Base-by-base conservation (phyloP, 2,113 vertebrate genomes). In the Chauna torquata region DNA sequence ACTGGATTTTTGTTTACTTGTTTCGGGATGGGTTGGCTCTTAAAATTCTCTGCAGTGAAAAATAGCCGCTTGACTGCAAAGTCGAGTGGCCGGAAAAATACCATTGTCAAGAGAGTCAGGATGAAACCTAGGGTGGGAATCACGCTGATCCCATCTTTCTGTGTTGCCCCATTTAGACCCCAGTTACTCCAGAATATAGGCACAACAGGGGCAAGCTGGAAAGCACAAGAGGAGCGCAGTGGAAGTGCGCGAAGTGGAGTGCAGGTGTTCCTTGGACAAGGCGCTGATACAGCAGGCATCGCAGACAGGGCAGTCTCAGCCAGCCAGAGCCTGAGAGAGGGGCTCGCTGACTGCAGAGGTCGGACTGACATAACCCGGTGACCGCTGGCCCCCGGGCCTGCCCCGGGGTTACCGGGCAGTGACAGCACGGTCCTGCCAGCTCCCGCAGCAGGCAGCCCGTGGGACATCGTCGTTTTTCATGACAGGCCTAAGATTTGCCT, bases 401-500 rank as follows among this genome's bases (percentile, higher is more conserved):
- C 62, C 40, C 38, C 42, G 62, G 40, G 16, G 27, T 65, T 40
- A 42, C 27, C 8, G 38, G 40, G 62, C 34, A 5, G 34, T 59
- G 58, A 59, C 34, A 59, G 58, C 62, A 42, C 12, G 28, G 62
- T 42, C 62, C 27, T 12, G 5, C 8, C 62, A 42, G 62, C 62
- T 65, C 62, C 40, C 19, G 24, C 11, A 28, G 62, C 62, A 42
- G 18, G 40, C 62, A 65, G 40, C 12, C 27, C 12, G 8, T 30
- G 40, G 32, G 38, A 54, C 49, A 66, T 28, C 7, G 2, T 8
- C 19, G 36, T 14, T 23, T 40, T 54, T 10, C 8, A 13, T 1
- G 15, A n/a, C 71, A 72, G 82, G 22, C 4, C n/a, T 83, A 97
- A 90, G 96, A 78, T 92, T 76, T 78, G 82, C 94, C 98, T 98